Percentiles rank a stretch among this genome's conserved stretches.
Conservation (phyloP, 2,797 vertebrate species). For the Vultur gryphus region DNA sequence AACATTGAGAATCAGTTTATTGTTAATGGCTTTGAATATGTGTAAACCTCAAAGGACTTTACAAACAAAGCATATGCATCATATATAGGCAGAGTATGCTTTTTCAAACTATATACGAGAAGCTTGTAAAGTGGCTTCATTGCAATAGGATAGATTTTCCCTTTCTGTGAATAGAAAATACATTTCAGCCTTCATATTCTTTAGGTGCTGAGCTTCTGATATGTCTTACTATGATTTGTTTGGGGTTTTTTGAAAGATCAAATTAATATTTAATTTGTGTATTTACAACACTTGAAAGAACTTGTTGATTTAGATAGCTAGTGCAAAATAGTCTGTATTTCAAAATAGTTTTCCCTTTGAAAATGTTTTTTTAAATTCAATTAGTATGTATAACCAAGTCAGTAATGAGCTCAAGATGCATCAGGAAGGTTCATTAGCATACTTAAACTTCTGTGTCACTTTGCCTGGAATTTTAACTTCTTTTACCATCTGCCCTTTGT, state of each 20-base stretch:
- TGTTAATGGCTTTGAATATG: background rate
- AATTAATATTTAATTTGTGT: background rate
- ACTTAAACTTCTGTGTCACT: constrained; percentile 59
- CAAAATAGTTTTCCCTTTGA: background rate
- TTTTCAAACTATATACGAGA: background rate
- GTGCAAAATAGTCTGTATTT: background rate
- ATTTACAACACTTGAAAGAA: background rate
- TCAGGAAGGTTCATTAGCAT: constrained; percentile 34
- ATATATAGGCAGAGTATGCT: background rate
- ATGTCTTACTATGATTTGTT: background rate
- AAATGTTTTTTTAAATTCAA: background rate
- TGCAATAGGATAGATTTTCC: background rate
- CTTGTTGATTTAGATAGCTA: background rate
- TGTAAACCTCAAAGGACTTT: background rate
- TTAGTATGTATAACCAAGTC: constrained; percentile 39
- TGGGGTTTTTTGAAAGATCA: background rate
- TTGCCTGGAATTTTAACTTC: constrained; percentile 65
- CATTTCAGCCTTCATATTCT: background rate
- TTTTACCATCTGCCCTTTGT: constrained; percentile 68
- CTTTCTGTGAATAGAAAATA: background rate
- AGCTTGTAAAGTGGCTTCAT: background rate
- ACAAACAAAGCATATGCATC: background rate
- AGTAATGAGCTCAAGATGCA: constrained; percentile 31
- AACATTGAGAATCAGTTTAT: background rate
- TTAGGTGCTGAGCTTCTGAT: background rate